phyloP scores from a whole-genome alignment of 2,113 vertebrate species.

The Pangasianodon gigas region DNA sequence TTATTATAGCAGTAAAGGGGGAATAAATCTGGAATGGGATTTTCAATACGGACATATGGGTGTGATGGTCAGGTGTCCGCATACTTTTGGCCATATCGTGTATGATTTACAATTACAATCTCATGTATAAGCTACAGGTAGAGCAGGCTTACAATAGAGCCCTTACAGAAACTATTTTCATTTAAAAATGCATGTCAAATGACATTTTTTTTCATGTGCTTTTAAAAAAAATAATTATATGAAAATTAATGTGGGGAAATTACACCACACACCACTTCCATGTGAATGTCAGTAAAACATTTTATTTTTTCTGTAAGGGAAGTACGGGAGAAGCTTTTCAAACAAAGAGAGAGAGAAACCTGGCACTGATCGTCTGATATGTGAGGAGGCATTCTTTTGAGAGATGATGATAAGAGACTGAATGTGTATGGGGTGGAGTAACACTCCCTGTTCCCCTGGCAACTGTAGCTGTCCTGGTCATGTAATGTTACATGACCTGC shows the following conservation, averaged over 20 bases:
- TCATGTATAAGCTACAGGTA: not conserved
- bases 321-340: not conserved
- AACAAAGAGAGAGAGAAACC: not conserved
- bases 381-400: not conserved
- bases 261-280: not conserved
- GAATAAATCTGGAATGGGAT: not conserved
- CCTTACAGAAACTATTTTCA: not conserved
- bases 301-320: not conserved
- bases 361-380: not conserved
- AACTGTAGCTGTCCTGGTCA: slow-evolving; percentile 30
- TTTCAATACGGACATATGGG: not conserved
- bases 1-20: not conserved
- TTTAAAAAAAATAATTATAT: not conserved
- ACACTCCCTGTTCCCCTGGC: slow-evolving; percentile 35
- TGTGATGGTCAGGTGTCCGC: not conserved
- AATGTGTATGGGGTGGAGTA: not conserved
- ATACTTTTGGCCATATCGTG: not conserved
- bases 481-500: slow-evolving; percentile 30
- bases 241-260: not conserved
- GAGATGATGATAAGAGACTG: slow-evolving; percentile 1
- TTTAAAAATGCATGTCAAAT: not conserved
- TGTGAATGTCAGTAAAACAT: not conserved
- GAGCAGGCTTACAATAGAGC: not conserved
- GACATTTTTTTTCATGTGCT: not conserved
- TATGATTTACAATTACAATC: not conserved